Evolutionary conservation across 2,797 vertebrate genomes (phyloP), one percentile per base, ranked within the genome.

Genomic region (Melanotaenia nigrans): DNA sequence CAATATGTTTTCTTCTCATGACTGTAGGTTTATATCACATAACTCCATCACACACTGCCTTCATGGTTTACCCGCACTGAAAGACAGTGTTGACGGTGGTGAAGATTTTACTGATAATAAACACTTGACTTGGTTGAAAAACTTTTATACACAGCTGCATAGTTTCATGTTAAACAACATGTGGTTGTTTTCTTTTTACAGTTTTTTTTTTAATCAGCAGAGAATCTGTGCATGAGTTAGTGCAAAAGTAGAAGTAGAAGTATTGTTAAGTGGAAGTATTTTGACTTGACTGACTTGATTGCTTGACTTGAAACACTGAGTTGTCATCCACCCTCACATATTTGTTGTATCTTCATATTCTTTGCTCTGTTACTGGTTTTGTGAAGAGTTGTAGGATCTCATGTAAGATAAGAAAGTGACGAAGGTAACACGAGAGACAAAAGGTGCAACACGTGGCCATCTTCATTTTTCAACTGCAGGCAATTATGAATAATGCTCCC

Each of bases 401-500:
- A 51, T 74, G 89, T 87, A 91, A 91, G 74, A 62, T 56, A 83
- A 92, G 87, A 85, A 42, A 65, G 80, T 78, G 79, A 83, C 76
- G 71, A 84, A 77, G 65, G 90, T 90, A 89, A 92, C 79, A 61
- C 40, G 87, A 91, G 84, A 71, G 61, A 89, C 73, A 87, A 85
- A 76, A 84, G 85, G 67, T 36, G 68, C 82, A 76, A 75, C 78
- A 81, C 81, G 72, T 30, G 63, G 80, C 75, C 69, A 79, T 90
- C 83, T 90, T 93, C 90, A 72, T 67, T 87, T 91, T 85, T 85
- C 78, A 82, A 86, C 91, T 87, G 90, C 80, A 65, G 85, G 87
- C 91, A 87, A 84, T 92, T 90, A 87, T 81, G 81, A 82, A 90
- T 90, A 90, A 93, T 87, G 86, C 89, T 86, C 65, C 45, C 68